Conservation (phyloP, 2,113 vertebrate genomes). For the Bombycilla garrulus region DNA sequence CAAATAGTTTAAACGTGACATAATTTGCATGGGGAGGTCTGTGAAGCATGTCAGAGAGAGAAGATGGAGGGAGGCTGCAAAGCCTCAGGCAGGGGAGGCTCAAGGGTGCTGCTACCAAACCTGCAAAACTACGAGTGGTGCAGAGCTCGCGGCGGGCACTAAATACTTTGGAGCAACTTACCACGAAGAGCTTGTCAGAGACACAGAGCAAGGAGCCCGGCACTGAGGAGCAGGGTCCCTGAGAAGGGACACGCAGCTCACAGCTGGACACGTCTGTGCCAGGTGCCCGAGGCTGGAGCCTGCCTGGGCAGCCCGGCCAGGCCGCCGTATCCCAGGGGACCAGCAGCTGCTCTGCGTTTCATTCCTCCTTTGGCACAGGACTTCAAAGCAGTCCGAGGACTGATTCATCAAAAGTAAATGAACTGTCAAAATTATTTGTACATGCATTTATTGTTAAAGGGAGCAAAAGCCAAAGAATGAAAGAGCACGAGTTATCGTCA, state of each 20-base stretch:
- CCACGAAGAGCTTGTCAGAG: neutral
- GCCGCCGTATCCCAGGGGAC: rapidly evolving
- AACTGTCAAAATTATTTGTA: slow-evolving; percentile 51
- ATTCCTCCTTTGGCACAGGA: slow-evolving; percentile 47
- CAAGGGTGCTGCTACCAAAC: neutral
- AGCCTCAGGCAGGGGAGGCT: neutral
- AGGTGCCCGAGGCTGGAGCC: neutral
- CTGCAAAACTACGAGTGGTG: neutral
- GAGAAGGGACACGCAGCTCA: neutral
- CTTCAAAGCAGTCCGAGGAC: slow-evolving; percentile 30
- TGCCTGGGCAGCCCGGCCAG: neutral
- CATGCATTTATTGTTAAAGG: slow-evolving; percentile 69
- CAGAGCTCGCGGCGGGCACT: neutral
- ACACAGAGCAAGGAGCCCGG: neutral
- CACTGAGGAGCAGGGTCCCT: neutral
- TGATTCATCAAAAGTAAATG: slow-evolving; percentile 46
- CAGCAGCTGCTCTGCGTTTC: neutral
- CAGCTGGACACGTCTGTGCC: neutral
- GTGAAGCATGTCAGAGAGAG: slow-evolving; percentile 15
- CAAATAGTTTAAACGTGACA: slow-evolving; percentile 53
- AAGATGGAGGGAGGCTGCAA: neutral
- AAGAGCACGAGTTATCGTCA: slow-evolving; percentile 34
- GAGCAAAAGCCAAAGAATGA: slow-evolving; percentile 61
- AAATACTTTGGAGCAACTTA: neutral
- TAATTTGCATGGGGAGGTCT: neutral